Evolutionary conservation across 1,140 invertebrate genomes (phyloP).

Genomic region (Manduca sexta): DNA sequence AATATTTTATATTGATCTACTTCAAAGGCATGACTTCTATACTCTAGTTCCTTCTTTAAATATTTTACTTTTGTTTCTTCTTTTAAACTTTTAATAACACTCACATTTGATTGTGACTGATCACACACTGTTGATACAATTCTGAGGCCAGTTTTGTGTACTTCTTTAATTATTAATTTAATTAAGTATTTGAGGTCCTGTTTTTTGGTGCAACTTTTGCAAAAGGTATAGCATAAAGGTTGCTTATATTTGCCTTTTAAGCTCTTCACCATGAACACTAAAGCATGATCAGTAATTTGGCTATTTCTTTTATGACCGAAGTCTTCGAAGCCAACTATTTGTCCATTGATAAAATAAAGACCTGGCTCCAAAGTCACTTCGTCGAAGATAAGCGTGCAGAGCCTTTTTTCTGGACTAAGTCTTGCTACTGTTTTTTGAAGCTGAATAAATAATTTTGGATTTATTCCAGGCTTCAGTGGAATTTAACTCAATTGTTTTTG

Average conservation of each 20-base stretch:
- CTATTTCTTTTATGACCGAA: neutral
- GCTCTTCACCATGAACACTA: conserved; percentile 1
- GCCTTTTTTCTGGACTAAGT: neutral
- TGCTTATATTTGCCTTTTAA: conserved; percentile 1
- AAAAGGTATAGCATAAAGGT: conserved; percentile 20
- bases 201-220: conserved; percentile 20
- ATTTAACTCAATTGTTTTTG: neutral
- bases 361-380: neutral
- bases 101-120: conserved; percentile 27
- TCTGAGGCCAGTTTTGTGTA: conserved; percentile 24
- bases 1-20: conserved; percentile 28
- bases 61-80: conserved; percentile 10
- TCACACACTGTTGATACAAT: conserved; percentile 34
- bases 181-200: conserved; percentile 4
- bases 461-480: neutral
- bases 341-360: neutral
- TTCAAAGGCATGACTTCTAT: conserved; percentile 17
- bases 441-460: neutral
- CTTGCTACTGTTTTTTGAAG: neutral
- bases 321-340: conserved; percentile 5
- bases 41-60: conserved; percentile 17
- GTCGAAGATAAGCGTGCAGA: conserved; percentile 4
- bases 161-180: conserved; percentile 18
- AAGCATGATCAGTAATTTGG: conserved; percentile 6
- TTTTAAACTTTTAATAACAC: conserved; percentile 27